Percentiles rank a stretch among this genome's conserved stretches.
Evolutionary conservation across 92 coral and sea anemone genomes (phyloP).

Genomic region (Porites lobata): DNA sequence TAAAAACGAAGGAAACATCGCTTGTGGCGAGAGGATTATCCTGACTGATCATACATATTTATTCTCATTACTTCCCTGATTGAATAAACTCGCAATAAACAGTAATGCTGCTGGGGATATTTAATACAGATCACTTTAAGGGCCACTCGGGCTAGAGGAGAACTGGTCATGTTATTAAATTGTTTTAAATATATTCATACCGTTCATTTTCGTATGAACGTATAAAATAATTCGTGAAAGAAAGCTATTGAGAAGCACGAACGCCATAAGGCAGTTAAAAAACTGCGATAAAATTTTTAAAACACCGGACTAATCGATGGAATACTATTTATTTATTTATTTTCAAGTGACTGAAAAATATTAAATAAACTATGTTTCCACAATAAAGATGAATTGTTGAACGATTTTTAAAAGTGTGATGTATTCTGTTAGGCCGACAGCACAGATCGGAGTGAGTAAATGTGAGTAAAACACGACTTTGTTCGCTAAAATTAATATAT

Average conservation of each 20-base stretch:
- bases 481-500: not conserved
- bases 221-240: not conserved
- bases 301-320: conserved; percentile 13
- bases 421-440: too few relatives aligned
- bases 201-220: not conserved
- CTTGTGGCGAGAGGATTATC: too few relatives aligned
- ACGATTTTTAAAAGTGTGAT: too few relatives aligned
- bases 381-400: not conserved
- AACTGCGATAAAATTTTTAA: conserved; percentile 4
- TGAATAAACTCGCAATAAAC: too few relatives aligned
- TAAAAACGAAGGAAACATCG: too few relatives aligned
- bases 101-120: not conserved
- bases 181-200: not conserved
- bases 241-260: too few relatives aligned
- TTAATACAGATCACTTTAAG: too few relatives aligned
- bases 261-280: not conserved
- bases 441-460: too few relatives aligned
- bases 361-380: not conserved
- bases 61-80: too few relatives aligned
- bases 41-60: too few relatives aligned
- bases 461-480: not conserved
- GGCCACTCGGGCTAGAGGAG: too few relatives aligned
- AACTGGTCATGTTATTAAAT: too few relatives aligned
- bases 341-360: not conserved
- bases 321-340: not conserved